Evolutionary conservation across 2,888 invertebrate species (phyloP).

Genomic region (Zhengitettix transpicula): DNA sequence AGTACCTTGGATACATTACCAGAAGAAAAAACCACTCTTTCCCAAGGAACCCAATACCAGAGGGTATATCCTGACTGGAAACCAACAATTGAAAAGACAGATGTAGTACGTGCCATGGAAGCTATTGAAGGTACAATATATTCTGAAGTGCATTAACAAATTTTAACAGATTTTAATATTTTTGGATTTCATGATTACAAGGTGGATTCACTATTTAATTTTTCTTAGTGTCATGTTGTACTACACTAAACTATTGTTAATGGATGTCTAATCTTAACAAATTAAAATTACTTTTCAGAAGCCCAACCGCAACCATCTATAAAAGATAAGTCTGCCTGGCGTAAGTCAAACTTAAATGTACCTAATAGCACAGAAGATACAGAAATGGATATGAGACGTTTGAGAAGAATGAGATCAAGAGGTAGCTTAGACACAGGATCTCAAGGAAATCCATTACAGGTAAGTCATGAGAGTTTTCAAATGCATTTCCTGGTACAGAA

Average conservation of each 20-base stretch:
- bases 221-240: too few species aligned
- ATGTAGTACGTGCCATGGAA: constrained; percentile 71
- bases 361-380: constrained; percentile 46
- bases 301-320: constrained; percentile 43
- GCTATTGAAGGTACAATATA: constrained; percentile 60
- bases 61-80: constrained; percentile 63
- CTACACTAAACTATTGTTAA: not conserved
- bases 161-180: not conserved
- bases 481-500: not conserved
- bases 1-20: constrained; percentile 52
- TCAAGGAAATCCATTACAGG: constrained; percentile 25
- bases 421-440: constrained; percentile 23
- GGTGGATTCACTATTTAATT: too few species aligned
- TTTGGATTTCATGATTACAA: too few species aligned
- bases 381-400: constrained; percentile 43
- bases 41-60: constrained; percentile 29
- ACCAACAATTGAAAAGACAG: constrained; percentile 64
- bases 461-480: constrained; percentile 15
- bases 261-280: not conserved
- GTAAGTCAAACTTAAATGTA: constrained; percentile 51
- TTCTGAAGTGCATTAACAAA: not conserved
- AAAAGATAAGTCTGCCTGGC: constrained; percentile 62
- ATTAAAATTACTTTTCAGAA: constrained; percentile 29
- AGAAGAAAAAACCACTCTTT: constrained; percentile 35
- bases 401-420: constrained; percentile 27